Base-by-base conservation (phyloP, 2,888 invertebrate genomes). In the Metopia argyrocephala region DNA sequence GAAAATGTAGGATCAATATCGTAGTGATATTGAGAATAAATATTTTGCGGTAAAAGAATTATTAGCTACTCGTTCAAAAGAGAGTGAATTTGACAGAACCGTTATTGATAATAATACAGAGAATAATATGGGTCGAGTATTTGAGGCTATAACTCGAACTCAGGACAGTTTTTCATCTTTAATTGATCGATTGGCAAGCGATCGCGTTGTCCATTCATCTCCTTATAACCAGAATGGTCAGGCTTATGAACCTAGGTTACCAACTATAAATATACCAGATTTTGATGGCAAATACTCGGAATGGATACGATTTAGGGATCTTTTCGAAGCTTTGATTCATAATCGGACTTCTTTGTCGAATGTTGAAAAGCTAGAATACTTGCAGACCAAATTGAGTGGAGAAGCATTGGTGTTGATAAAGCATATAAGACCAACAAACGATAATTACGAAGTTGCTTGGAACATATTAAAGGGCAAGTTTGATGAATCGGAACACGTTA, bases 371-470 rank as follows among this genome's bases (percentile, higher is more conserved):
- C 38, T 80, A 9, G 80, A 83, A 52, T 76, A 83, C 50, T 31
- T 78, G 21, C 78, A 78, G 21, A 76, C 73, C 18, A 83, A 78
- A 27, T 38, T 76, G 38, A 83, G 62, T 6, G 78, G 76, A 15
- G 82, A 83, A 48, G 78, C 80, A 1, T 68, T 76, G 5, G 73
- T 76, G 25, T 25, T 78, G 4, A 73, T 83, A 0, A 81, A 83
- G 52, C 82, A 82, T 64, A 25, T 83, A 6, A 62, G 69, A 27
- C 78, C 75, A 18, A 78, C 82, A 27, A 82, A 76, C 18, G 66
- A 27, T 1, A 82, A 83, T 31, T 82, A 82, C 38, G 31, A 70
- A 5, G 64, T 79, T 54, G 82, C 83, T 3, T 83, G 79, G 79
- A 38, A 76, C 1, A 21, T 83, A 5, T 2, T 80, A 15, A 74